A percentile compares a stretch with the other conserved stretches of the same genome.
These are phyloP conservation scores for Chlorospingus flavigularis DNA, from an alignment of 2,797 vertebrate genomes.

Conservation along the genomic window DNA sequence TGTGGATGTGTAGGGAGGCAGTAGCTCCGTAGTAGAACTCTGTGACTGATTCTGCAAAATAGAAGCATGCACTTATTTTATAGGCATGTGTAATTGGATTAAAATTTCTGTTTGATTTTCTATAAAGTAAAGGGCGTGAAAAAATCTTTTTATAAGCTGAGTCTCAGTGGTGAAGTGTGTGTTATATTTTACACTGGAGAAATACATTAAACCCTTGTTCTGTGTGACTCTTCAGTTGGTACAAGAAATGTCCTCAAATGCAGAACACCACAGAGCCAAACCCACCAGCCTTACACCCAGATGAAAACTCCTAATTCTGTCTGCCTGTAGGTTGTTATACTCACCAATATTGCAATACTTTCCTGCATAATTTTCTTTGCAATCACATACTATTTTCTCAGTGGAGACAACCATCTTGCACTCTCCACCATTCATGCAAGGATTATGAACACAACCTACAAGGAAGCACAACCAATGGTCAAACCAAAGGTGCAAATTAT, in stretches of 20 bases:
- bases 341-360: slow-evolving; percentile 86
- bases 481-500: background rate
- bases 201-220: background rate
- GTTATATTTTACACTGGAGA: background rate
- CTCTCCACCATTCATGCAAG: slow-evolving; percentile 84
- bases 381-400: slow-evolving; percentile 81
- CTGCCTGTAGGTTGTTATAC: slow-evolving; percentile 14
- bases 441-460: slow-evolving; percentile 83
- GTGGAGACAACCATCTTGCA: slow-evolving; percentile 81
- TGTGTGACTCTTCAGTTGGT: background rate
- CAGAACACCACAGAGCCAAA: background rate
- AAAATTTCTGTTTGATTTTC: background rate
- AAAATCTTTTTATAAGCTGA: background rate
- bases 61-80: background rate
- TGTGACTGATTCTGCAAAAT: background rate
- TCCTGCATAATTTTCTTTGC: slow-evolving; percentile 77
- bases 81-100: background rate
- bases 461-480: background rate
- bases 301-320: background rate
- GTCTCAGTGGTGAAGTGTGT: background rate
- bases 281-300: background rate
- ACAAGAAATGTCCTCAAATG: background rate
- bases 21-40: background rate
- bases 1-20: background rate
- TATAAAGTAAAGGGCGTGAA: background rate